A percentile compares a stretch with the other conserved stretches of the same genome.
phyloP scores from a whole-genome alignment of 2,113 vertebrate genomes.

The Poeciliopsis occidentalis region DNA sequence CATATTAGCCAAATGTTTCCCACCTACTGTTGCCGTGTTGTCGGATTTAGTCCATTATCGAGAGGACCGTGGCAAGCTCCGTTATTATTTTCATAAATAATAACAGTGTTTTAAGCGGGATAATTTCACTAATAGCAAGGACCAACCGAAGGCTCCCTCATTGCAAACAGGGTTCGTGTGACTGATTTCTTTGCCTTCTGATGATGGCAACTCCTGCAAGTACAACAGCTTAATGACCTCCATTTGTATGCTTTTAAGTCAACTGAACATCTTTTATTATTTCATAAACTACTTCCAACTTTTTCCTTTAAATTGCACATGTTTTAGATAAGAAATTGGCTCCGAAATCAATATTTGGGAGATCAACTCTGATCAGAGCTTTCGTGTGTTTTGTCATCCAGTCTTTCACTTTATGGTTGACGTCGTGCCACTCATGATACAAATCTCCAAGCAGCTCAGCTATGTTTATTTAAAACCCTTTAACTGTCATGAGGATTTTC shows the following conservation, averaged over 20 bases:
- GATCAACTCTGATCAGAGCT: not conserved
- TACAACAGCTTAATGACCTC: not conserved
- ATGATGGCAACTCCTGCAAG: not conserved
- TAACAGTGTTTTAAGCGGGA: slow-evolving; percentile 2
- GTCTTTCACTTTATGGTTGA: not conserved
- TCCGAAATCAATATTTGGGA: not conserved
- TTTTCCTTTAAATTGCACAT: not conserved
- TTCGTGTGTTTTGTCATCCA: not conserved
- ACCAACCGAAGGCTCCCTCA: slow-evolving; percentile 2
- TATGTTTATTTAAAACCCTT: not conserved
- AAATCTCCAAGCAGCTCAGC: not conserved
- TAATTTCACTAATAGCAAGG: not conserved
- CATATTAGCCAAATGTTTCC: not conserved
- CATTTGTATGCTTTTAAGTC: not conserved
- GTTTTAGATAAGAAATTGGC: no score
- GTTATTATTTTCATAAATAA: slow-evolving; percentile 14
- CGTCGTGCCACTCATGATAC: not conserved
- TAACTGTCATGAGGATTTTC: not conserved
- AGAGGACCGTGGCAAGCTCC: not conserved
- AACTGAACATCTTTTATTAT: not conserved
- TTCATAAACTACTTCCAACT: not conserved
- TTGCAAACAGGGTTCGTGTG: not conserved
- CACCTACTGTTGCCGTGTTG: not conserved
- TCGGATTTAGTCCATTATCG: slow-evolving; percentile 10
- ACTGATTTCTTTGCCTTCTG: not conserved